These are phyloP conservation scores for Fundulus diaphanus DNA, from an alignment of 2,797 vertebrate genomes.

Conservation along the genomic window DNA sequence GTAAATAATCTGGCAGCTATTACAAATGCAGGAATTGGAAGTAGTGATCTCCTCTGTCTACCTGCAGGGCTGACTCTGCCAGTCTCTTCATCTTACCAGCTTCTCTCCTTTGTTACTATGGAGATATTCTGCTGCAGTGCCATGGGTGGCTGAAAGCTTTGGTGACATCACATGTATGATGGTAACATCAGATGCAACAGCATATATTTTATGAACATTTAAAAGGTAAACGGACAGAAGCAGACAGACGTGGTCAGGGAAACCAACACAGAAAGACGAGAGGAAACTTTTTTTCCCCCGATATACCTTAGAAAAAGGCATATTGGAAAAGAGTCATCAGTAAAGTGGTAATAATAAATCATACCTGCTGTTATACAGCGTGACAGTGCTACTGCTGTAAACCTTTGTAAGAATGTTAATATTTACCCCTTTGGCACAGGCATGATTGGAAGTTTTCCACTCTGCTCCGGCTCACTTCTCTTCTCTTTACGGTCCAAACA, in stretches of 20 bases:
- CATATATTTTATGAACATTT: background rate
- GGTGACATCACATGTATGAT: constrained; percentile 50
- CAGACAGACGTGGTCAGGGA: background rate
- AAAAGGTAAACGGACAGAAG: background rate
- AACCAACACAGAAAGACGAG: background rate
- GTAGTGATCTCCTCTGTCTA: constrained; percentile 17
- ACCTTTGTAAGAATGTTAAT: constrained; percentile 73
- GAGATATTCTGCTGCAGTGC: constrained; percentile 53
- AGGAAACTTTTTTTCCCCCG: constrained; percentile 13
- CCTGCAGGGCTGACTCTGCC: constrained; percentile 45
- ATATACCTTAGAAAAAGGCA: background rate
- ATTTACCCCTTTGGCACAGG: constrained; percentile 65
- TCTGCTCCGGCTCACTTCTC: constrained; percentile 42
- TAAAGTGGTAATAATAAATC: constrained; percentile 58
- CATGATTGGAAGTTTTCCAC: constrained; percentile 67
- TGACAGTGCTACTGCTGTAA: constrained; percentile 59
- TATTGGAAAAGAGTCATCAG: constrained; percentile 38
- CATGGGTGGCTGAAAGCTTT: constrained; percentile 40
- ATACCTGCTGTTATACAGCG: constrained; percentile 64
- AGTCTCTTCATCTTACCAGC: constrained; percentile 31
- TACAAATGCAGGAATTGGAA: constrained; percentile 18
- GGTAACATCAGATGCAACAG: constrained; percentile 12
- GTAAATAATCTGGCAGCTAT: constrained; percentile 25
- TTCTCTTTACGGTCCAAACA: constrained; percentile 23
- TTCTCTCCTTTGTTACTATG: constrained; percentile 65